Percentiles rank a stretch among this genome's conserved stretches.
These are phyloP conservation scores for Catharus fuscescens DNA, from an alignment of 2,113 vertebrate genomes.

Conservation along the genomic window DNA sequence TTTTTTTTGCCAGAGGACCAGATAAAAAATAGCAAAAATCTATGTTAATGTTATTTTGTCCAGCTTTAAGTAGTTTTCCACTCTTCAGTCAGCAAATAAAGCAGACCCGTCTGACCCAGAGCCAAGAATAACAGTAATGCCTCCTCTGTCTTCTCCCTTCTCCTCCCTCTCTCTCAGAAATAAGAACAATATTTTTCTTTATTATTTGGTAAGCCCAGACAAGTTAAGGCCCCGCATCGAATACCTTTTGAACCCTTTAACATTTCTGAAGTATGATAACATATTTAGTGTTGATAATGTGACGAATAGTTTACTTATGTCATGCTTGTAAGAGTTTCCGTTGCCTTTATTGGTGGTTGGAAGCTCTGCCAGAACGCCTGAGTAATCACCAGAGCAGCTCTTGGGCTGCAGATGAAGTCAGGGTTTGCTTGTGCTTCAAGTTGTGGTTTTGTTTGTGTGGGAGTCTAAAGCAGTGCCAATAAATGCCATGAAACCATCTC, in stretches of 20 bases:
- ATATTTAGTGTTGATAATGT: background rate
- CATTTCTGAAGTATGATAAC: background rate
- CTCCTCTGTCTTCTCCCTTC: background rate
- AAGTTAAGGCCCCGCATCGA: background rate
- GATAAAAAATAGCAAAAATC: background rate
- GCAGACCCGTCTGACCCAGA: background rate
- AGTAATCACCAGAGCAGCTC: background rate
- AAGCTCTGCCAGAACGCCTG: background rate
- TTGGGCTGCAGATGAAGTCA: background rate
- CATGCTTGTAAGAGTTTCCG: background rate
- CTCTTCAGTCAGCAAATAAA: background rate
- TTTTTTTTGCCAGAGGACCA: background rate
- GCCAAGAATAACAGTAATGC: background rate
- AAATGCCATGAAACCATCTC: background rate
- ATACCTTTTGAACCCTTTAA: background rate
- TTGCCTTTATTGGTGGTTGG: background rate
- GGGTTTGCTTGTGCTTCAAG: constrained; percentile 12
- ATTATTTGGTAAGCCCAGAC: background rate
- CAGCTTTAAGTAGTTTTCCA: constrained; percentile 32
- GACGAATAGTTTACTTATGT: background rate
- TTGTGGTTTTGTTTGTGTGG: background rate
- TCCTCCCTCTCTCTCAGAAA: background rate
- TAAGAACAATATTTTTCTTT: background rate
- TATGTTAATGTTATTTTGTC: background rate
- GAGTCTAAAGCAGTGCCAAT: background rate